Conservation (phyloP, 2,888 invertebrate species). For the Gari tellinella region DNA sequence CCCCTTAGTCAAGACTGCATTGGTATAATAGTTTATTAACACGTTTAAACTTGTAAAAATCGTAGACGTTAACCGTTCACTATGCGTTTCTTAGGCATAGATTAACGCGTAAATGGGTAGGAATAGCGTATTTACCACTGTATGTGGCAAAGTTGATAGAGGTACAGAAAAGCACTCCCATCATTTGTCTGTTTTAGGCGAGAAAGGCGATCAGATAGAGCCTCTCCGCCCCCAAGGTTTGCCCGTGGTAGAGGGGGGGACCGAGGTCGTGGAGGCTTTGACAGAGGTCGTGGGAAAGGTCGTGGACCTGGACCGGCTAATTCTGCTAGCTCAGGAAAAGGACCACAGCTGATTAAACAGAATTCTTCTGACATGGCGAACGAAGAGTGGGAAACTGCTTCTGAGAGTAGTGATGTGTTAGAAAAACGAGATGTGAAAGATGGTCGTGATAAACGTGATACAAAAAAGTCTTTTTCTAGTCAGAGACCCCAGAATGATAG, state of each 20-base stretch:
- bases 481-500: slow-evolving; percentile 83
- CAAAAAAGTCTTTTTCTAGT: slow-evolving; percentile 84
- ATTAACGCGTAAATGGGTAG: too few species aligned
- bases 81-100: too few species aligned
- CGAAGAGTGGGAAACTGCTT: slow-evolving; percentile 90
- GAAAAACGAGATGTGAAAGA: slow-evolving; percentile 75
- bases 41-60: too few species aligned
- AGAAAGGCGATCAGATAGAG: slow-evolving; percentile 71
- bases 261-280: slow-evolving; percentile 73
- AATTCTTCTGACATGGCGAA: slow-evolving; percentile 82
- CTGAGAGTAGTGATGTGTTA: slow-evolving; percentile 90
- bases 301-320: slow-evolving; percentile 85
- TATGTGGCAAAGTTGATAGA: too few species aligned
- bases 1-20: too few species aligned
- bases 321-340: slow-evolving; percentile 68
- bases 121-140: too few species aligned
- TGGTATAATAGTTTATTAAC: too few species aligned
- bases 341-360: slow-evolving; percentile 81
- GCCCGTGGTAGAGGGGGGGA: slow-evolving; percentile 63
- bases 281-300: slow-evolving; percentile 79
- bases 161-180: too few species aligned
- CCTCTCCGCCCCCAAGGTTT: slow-evolving; percentile 76
- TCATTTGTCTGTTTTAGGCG: slow-evolving; percentile 46
- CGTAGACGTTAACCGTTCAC: too few species aligned
- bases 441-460: slow-evolving; percentile 69